Evolutionary conservation across 2,797 vertebrate species (phyloP).

Genomic region (Danio choprae): DNA sequence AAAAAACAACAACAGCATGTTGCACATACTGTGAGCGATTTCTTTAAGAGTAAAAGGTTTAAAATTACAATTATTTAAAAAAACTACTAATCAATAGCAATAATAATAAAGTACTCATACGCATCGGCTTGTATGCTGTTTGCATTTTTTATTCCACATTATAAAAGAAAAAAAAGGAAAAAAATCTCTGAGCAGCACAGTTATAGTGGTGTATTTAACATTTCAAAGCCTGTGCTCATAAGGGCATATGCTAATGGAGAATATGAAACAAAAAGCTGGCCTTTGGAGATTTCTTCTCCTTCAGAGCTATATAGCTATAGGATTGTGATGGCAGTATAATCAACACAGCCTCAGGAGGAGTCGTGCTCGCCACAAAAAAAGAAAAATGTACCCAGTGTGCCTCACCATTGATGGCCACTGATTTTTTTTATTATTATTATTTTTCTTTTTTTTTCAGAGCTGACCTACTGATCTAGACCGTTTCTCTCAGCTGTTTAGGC

Average conservation of each 20-base stretch:
- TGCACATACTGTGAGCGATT: neutral
- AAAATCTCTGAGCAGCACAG: neutral
- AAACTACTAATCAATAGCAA: neutral
- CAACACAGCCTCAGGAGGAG: neutral
- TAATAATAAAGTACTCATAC: too few species aligned
- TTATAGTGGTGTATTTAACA: slow-evolving; percentile 25
- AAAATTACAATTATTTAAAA: neutral
- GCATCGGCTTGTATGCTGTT: neutral
- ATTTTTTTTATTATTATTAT: slow-evolving; percentile 58
- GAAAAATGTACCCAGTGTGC: slow-evolving; percentile 71
- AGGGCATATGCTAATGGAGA: slow-evolving; percentile 24
- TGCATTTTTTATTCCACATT: neutral
- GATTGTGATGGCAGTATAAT: neutral
- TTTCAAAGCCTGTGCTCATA: slow-evolving; percentile 30
- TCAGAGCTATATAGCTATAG: neutral
- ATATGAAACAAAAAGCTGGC: slow-evolving; percentile 21
- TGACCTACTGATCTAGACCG: slow-evolving; percentile 27
- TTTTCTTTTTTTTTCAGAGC: slow-evolving; percentile 56
- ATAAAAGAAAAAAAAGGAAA: neutral
- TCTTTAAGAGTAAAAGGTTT: neutral
- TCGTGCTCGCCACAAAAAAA: slow-evolving; percentile 40
- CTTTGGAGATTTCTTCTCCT: neutral
- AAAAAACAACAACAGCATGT: neutral
- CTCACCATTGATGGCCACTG: slow-evolving; percentile 67
- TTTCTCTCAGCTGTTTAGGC: slow-evolving; percentile 37